Percentiles rank a stretch among this genome's conserved stretches.
Evolutionary conservation across 2,113 vertebrate genomes (phyloP).

Genomic region (Girardinichthys multiradiatus): DNA sequence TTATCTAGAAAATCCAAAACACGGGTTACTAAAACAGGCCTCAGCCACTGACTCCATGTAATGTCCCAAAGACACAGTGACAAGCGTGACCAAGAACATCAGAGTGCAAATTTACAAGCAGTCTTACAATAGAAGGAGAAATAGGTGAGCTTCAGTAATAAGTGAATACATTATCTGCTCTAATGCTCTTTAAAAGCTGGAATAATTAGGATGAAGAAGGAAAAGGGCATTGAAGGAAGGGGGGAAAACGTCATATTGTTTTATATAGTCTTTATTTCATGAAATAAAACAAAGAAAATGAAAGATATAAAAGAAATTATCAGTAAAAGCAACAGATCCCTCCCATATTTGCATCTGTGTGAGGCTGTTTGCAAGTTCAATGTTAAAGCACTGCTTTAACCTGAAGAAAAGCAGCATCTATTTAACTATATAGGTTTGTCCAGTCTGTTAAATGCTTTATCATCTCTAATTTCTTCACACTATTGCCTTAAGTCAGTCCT

Average conservation of each 20-base stretch:
- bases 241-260: neutral
- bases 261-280: too few relatives aligned
- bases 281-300: neutral
- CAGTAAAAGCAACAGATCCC: too few relatives aligned
- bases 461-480: too few relatives aligned
- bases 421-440: too few relatives aligned
- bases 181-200: neutral
- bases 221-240: neutral
- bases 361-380: neutral
- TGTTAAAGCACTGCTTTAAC: too few relatives aligned
- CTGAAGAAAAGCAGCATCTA: too few relatives aligned
- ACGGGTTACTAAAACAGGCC: neutral
- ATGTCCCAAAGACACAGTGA: neutral
- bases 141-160: neutral
- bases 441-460: too few relatives aligned
- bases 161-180: neutral
- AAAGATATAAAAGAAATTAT: neutral
- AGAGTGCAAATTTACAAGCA: neutral
- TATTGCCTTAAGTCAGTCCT: too few relatives aligned
- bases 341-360: neutral
- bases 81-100: neutral
- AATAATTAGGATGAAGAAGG: neutral
- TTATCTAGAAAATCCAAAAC: neutral
- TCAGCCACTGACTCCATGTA: neutral
- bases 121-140: neutral